phyloP scores from a whole-genome alignment of 2,888 invertebrate species.

The Yponomeuta sedellus region DNA sequence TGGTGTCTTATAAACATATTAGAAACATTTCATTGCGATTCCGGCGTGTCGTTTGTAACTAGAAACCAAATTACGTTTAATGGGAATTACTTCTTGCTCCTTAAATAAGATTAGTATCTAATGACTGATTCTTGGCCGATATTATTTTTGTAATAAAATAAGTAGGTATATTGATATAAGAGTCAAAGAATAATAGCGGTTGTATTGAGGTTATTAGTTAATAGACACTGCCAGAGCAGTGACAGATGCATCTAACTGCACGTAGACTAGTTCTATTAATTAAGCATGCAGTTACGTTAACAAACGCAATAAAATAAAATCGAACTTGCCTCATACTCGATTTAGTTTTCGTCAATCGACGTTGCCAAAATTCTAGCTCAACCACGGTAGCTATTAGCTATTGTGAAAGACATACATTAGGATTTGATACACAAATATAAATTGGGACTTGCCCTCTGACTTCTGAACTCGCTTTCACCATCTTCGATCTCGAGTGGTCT shows the following conservation, averaged over 20 bases:
- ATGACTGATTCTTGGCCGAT: too few relatives aligned
- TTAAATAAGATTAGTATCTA: too few relatives aligned
- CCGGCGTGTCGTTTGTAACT: too few relatives aligned
- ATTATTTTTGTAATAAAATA: too few relatives aligned
- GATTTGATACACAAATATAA: slow-evolving; percentile 35
- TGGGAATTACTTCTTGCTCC: too few relatives aligned
- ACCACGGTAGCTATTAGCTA: neutral
- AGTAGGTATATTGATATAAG: neutral
- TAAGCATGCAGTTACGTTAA: neutral
- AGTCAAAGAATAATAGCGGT: neutral
- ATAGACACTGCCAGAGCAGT: too few relatives aligned
- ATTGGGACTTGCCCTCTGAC: slow-evolving; percentile 34
- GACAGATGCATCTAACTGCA: too few relatives aligned
- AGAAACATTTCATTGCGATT: too few relatives aligned
- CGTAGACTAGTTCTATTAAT: neutral
- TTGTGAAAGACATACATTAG: slow-evolving; percentile 1
- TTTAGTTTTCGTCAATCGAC: neutral
- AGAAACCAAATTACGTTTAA: too few relatives aligned
- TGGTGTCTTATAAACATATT: too few relatives aligned
- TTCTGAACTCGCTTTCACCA: slow-evolving; percentile 68
- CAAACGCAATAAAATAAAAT: neutral
- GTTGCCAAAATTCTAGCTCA: neutral
- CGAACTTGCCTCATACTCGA: neutral
- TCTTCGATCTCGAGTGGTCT: slow-evolving; percentile 25
- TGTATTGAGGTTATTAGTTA: neutral